These are phyloP conservation scores for Rhagonycha fulva DNA, from an alignment of 2,888 invertebrate genomes.

Conservation along the genomic window DNA sequence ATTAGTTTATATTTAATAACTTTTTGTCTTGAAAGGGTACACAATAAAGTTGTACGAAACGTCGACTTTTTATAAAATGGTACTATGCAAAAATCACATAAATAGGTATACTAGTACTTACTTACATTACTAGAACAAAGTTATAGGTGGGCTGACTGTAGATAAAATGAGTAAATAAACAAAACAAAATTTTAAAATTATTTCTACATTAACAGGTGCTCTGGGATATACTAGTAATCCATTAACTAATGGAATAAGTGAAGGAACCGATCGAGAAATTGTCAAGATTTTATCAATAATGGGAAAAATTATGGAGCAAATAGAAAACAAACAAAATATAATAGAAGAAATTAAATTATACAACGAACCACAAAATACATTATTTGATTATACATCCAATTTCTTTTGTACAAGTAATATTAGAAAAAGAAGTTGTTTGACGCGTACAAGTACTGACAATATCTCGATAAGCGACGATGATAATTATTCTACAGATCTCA, in stretches of 20 bases:
- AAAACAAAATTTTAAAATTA: background rate
- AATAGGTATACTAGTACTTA: too few relatives aligned
- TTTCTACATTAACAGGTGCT: background rate
- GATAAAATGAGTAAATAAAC: too few relatives aligned
- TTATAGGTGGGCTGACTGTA: too few relatives aligned
- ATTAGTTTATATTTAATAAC: too few relatives aligned
- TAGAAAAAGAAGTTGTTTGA: constrained; percentile 2
- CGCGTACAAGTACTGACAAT: background rate
- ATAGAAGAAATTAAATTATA: background rate
- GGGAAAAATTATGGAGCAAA: background rate
- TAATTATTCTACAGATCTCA: constrained; percentile 1
- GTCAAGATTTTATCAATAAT: background rate
- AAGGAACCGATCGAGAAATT: background rate
- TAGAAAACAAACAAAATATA: background rate
- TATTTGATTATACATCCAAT: constrained; percentile 3
- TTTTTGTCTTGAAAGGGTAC: too few relatives aligned
- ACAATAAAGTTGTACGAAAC: too few relatives aligned
- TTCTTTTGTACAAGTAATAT: background rate
- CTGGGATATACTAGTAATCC: background rate
- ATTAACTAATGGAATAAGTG: background rate
- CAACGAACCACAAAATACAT: constrained; percentile 1
- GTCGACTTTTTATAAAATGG: too few relatives aligned
- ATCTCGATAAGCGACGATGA: background rate
- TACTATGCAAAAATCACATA: too few relatives aligned
- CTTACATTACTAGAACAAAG: too few relatives aligned